Evolutionary conservation across 1,140 invertebrate species (phyloP).

Genomic region (Holcopasites calliopsidis): DNA sequence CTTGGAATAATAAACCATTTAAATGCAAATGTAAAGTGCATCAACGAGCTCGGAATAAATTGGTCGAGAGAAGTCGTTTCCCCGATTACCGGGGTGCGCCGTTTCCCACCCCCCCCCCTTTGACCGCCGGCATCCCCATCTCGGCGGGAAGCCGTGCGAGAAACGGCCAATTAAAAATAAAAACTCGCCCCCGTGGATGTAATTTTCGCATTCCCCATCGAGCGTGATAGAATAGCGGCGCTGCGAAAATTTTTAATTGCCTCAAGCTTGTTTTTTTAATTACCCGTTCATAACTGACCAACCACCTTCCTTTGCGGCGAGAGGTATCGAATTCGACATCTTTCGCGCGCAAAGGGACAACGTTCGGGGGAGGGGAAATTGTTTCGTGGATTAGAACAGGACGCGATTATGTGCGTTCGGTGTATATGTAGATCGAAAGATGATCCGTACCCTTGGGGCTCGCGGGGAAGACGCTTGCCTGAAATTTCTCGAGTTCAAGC

Average conservation of each 20-base stretch:
- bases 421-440: slow-evolving; percentile 1
- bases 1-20: slow-evolving; percentile 28
- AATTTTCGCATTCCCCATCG: neutral
- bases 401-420: neutral
- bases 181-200: neutral
- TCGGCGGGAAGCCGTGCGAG: slow-evolving; percentile 13
- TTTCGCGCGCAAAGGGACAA: too few species aligned
- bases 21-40: slow-evolving; percentile 38
- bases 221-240: too few species aligned
- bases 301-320: neutral
- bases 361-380: too few species aligned
- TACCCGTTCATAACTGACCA: neutral
- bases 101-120: neutral
- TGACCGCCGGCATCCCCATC: slow-evolving; percentile 18
- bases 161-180: slow-evolving; percentile 33
- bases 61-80: slow-evolving; percentile 14
- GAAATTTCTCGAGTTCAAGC: slow-evolving; percentile 5
- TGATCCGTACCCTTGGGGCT: neutral
- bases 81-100: slow-evolving; percentile 20
- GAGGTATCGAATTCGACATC: neutral
- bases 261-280: neutral
- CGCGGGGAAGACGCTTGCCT: neutral
- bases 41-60: slow-evolving; percentile 29
- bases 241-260: slow-evolving; percentile 17
- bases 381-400: too few species aligned